Base-by-base conservation (phyloP, 2,888 invertebrate genomes). In the Tenthredo distinguenda region DNA sequence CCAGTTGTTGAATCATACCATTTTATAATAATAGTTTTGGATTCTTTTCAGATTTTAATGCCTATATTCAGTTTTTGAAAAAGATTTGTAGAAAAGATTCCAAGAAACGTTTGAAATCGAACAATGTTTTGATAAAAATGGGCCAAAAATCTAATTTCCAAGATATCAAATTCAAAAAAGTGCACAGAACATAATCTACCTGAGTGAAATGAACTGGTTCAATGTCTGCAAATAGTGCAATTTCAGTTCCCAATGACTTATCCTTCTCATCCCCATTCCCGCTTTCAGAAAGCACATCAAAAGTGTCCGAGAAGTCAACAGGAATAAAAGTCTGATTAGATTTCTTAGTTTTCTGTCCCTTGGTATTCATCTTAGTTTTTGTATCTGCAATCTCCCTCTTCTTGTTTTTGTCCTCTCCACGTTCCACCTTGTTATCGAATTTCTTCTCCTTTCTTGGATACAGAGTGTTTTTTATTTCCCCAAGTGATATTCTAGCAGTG, bases 131-230 rank as follows among this genome's bases (percentile, higher is more conserved):
- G 18, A 34, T 6, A 18, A 4, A 68, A 34, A 68, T 68, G 31
- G 4, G 15, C 7, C 2, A 15, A 37, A 68, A 15, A 68, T 2
- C 2, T 15, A 15, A 21, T 58, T 58, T 58, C 21, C 21, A 34
- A n/a, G 18, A n/a, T 55, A 55, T 1, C 26, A 31, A 15, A n/a
- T 37, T 55, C 26, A 15, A 58, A 34, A 15, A n/a, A 47, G 15
- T 15, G 1, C 31, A 76, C n/a, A 62, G 47, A 55, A 34, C 37
- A 40, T 50, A 50, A 43, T 15, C 34, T 88, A 92, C 92, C 90
- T 90, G n/a, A 55, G 86, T 89, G 83, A 92, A 92, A 85, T 90
- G 91, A 7, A 86, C 86, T 1, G 92, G 92, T 82, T 92, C 90
- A 4, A 89, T 81, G 86, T 92, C 92, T n/a, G 86, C 87, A 86